Evolutionary conservation across 2,888 invertebrate species (phyloP), one percentile per base, ranked within the genome.

Genomic region (Rhagophthalmus giganteus): DNA sequence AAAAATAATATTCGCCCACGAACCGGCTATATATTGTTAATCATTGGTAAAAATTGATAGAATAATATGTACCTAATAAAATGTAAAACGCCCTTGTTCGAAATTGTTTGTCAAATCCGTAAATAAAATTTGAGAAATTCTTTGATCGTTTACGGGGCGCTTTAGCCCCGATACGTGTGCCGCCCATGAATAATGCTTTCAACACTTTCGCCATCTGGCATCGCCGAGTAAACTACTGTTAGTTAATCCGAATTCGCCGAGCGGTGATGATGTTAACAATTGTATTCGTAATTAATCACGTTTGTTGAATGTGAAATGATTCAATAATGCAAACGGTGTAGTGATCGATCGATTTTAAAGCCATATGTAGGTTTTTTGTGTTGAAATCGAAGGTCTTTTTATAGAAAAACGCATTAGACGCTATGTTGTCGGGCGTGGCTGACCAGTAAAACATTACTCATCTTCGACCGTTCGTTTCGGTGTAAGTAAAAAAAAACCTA

Each of bases 381-480:
- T 16, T n/a, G 14, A 14, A 32, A 12, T 8, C 2, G 4, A n/a
- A 4, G 32, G 14, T 38, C 31, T 25, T 32, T 26, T 24, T 6
- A 5, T 9, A 24, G 10, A 33, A 39, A 16, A 57, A 49, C 33
- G 26, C 13, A 46, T 52, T 57, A 55, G 66, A 69, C 67, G 67
- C 68, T 54, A 57, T 28, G 40, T 51, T 55, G 48, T 64, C 73
- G 74, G 74, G 74, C 73, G 74, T 74, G 74, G 74, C 72, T 63
- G 69, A 68, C 67, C 69, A 69, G 69, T 66, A 64, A 65, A 71
- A 71, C 69, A 71, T 70, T 74, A 74, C 67, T 72, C 74, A 72
- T 71, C 68, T 48, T 62, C 56, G 13, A 46, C 16, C 45, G 24
- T 7, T 37, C 24, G 34, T 44, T 55, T 45, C 53, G 42, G 54